Conservation (phyloP, 1,140 invertebrate genomes). For the Bombus waltoni region DNA sequence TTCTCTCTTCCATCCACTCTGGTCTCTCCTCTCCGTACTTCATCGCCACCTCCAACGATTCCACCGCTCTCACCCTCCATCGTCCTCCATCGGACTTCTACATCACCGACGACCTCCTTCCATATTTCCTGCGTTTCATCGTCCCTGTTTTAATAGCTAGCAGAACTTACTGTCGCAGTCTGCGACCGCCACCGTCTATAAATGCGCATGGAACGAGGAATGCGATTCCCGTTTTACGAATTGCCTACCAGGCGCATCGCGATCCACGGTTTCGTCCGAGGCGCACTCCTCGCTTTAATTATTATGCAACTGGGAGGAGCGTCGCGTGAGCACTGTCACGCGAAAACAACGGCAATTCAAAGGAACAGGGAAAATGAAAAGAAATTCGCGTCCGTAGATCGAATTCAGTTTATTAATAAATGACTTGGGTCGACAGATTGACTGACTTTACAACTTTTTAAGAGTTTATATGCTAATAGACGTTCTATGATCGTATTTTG, state of each 20-base stretch:
- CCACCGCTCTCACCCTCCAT: constrained; percentile 4
- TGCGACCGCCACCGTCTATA: constrained; percentile 23
- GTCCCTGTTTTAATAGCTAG: constrained; percentile 57
- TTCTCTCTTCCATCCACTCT: not conserved
- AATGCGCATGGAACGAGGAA: constrained; percentile 9
- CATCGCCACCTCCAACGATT: constrained; percentile 36
- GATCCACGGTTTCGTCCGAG: not conserved
- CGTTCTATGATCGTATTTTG: too few species aligned
- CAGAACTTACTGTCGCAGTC: constrained; percentile 45
- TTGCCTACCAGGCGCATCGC: not conserved
- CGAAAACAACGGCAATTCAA: too few species aligned
- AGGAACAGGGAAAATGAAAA: too few species aligned
- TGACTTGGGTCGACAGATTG: too few species aligned
- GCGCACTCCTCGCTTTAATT: constrained; percentile 18
- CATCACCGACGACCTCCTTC: constrained; percentile 28
- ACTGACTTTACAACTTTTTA: too few species aligned
- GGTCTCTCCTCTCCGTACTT: constrained; percentile 16
- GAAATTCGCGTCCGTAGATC: too few species aligned
- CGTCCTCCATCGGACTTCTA: not conserved
- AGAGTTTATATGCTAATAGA: too few species aligned
- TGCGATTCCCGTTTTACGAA: constrained; percentile 11
- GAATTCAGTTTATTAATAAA: too few species aligned
- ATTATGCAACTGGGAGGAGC: constrained; percentile 28
- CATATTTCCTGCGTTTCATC: constrained; percentile 47
- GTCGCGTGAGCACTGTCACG: not conserved